Evolutionary conservation across 2,113 vertebrate species (phyloP), one percentile per base, ranked within the genome.

Genomic region (Eclectus roratus): DNA sequence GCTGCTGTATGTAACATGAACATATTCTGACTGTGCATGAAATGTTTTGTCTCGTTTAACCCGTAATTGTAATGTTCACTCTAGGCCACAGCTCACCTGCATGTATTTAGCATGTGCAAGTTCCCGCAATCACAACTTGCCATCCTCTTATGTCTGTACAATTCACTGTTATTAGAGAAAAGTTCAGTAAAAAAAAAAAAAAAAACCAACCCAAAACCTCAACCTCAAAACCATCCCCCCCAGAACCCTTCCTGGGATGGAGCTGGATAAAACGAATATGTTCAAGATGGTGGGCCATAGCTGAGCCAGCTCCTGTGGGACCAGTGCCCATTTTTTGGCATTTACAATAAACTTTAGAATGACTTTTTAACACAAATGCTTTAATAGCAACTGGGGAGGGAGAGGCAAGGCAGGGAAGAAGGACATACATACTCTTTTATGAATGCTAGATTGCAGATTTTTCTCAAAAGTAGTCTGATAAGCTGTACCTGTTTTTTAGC

Each of bases 291-390:
- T 91, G 81, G 84, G 68, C 43, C 9, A 0, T 24, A 53, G 77
- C 78, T 61, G 89, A 94, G 85, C 84, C 87, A 96, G 74, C 78
- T 95, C 31, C 1, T 41, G 66, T 58, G 82, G 87, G 82, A 88
- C 72, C 17, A 0, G 8, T 71, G 93, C 89, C 89, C 55, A 17
- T 64, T 77, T 93, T 68, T 78, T 85, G 81, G 79, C 85, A 78
- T 93, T 96, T 94, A 74, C 37, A 63, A 17, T 90, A 89, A 85
- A 80, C 91, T 93, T 93, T 85, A 64, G 63, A 85, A 88, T 2
- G 10, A 47, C 88, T 95, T 91, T 88, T 85, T 83, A 83, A 83
- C 68, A n/a, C 2, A 11, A 83, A 68, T 4, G 4, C 35, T 80
- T 55, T 76, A 74, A 81, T 35, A 76, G 44, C 17, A 37, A 70